Percentiles rank a stretch among this genome's conserved stretches.
Evolutionary conservation across 2,888 invertebrate species (phyloP).

Genomic region (Nineta flava): DNA sequence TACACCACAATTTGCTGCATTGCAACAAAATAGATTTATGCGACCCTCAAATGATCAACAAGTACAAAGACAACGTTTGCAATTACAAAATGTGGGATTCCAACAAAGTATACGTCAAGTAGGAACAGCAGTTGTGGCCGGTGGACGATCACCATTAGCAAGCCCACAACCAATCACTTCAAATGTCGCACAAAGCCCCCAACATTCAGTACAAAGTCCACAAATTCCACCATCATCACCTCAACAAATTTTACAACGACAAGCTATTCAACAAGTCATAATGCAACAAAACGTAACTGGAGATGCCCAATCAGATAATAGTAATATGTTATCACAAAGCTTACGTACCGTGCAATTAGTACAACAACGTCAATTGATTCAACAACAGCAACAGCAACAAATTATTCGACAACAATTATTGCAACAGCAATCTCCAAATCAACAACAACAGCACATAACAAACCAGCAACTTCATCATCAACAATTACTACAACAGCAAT

Average conservation of each 20-base stretch:
- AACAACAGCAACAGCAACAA: slow-evolving; percentile 22
- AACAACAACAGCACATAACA: slow-evolving; percentile 30
- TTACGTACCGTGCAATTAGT: slow-evolving; percentile 26
- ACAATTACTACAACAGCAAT: slow-evolving; percentile 27
- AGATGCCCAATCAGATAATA: neutral
- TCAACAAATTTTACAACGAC: slow-evolving; percentile 3
- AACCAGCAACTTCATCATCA: slow-evolving; percentile 32
- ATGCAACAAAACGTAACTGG: slow-evolving; percentile 19
- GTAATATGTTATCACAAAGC: slow-evolving; percentile 18
- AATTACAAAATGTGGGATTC: slow-evolving; percentile 22
- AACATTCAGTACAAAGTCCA: slow-evolving; percentile 20
- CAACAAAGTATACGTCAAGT: slow-evolving; percentile 14
- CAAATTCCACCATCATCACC: slow-evolving; percentile 8
- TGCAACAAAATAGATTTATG: slow-evolving; percentile 27
- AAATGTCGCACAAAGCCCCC: slow-evolving; percentile 13
- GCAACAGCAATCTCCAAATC: slow-evolving; percentile 18
- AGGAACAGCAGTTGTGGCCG: slow-evolving; percentile 11
- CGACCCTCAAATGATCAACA: slow-evolving; percentile 23
- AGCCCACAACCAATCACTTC: slow-evolving; percentile 36
- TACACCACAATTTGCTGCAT: slow-evolving; percentile 17
- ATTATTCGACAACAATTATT: neutral
- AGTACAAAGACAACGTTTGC: slow-evolving; percentile 23
- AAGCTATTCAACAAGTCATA: slow-evolving; percentile 13
- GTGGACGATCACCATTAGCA: slow-evolving; percentile 28
- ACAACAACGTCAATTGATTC: slow-evolving; percentile 28